Percentiles rank a stretch among this genome's conserved stretches.
These are phyloP conservation scores for Nomada hirtipes DNA, from an alignment of 2,888 invertebrate species.

Conservation along the genomic window DNA sequence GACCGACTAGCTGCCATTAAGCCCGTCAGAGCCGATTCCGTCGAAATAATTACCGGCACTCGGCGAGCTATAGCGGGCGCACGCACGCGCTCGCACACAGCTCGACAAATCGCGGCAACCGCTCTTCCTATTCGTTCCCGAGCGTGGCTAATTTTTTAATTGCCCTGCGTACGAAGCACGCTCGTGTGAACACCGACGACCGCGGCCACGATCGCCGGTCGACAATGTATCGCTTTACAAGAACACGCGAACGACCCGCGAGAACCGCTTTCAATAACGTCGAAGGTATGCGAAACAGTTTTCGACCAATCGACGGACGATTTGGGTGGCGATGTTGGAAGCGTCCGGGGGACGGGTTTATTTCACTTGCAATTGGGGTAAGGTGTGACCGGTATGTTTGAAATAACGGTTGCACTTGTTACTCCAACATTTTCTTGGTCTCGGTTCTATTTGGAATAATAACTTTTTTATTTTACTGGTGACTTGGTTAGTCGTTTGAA, in stretches of 20 bases:
- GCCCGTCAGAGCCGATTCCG: conserved; percentile 76
- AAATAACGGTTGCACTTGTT: too few relatives aligned
- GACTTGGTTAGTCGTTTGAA: too few relatives aligned
- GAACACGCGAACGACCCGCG: conserved; percentile 10
- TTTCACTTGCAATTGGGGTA: too few relatives aligned
- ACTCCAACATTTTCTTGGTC: too few relatives aligned
- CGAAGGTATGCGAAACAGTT: too few relatives aligned
- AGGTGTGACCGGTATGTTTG: too few relatives aligned
- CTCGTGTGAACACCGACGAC: conserved; percentile 53
- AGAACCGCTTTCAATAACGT: too few relatives aligned
- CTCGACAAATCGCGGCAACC: conserved; percentile 60
- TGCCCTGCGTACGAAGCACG: conserved; percentile 41
- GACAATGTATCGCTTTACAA: conserved; percentile 54
- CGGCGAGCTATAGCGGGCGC: conserved; percentile 42
- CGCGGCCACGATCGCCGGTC: conserved; percentile 22
- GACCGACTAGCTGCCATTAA: conserved; percentile 77
- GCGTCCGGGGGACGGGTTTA: too few relatives aligned
- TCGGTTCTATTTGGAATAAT: too few relatives aligned
- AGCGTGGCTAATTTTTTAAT: conserved; percentile 76
- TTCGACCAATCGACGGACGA: too few relatives aligned
- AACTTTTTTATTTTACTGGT: too few relatives aligned
- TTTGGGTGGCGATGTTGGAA: too few relatives aligned
- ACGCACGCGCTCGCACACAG: conserved; percentile 37
- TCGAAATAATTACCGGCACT: conserved; percentile 77
- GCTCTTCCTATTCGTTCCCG: conserved; percentile 63